Conservation (phyloP, 1,140 invertebrate species). For the Bombus superbus region DNA sequence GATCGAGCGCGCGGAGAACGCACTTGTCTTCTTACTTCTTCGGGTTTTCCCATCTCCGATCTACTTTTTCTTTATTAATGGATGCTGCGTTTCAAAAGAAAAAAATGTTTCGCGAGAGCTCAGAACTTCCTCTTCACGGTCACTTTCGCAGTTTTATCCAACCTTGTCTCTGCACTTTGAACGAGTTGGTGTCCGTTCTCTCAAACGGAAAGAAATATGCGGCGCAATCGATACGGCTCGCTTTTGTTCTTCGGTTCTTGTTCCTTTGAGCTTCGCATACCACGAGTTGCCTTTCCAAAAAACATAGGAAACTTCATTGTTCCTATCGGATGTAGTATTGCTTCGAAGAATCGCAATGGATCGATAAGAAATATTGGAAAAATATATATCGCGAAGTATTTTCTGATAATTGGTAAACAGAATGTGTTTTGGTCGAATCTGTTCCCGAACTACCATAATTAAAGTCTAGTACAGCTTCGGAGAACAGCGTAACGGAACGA, state of each 20-base stretch:
- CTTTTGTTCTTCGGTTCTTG: background rate
- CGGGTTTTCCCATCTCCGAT: background rate
- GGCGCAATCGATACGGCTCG: background rate
- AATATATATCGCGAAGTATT: background rate
- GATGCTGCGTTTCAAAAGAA: background rate
- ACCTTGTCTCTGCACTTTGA: background rate
- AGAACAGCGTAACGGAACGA: background rate
- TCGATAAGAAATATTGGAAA: background rate
- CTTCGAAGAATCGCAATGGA: background rate
- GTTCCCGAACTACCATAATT: background rate
- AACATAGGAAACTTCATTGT: background rate
- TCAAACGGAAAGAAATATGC: constrained; percentile 17
- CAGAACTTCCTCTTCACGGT: background rate
- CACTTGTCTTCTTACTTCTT: no score
- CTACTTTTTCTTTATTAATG: background rate
- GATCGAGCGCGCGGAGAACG: no score
- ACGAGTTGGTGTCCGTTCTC: background rate
- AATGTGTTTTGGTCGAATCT: background rate
- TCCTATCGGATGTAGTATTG: background rate
- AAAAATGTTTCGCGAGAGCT: constrained; percentile 38
- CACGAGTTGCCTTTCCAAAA: no score
- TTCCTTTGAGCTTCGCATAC: background rate
- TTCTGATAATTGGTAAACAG: background rate
- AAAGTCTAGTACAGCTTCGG: background rate
- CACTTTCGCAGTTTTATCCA: constrained; percentile 27